Conservation (phyloP, 2,113 vertebrate genomes). For the Cebus imitator region DNA sequence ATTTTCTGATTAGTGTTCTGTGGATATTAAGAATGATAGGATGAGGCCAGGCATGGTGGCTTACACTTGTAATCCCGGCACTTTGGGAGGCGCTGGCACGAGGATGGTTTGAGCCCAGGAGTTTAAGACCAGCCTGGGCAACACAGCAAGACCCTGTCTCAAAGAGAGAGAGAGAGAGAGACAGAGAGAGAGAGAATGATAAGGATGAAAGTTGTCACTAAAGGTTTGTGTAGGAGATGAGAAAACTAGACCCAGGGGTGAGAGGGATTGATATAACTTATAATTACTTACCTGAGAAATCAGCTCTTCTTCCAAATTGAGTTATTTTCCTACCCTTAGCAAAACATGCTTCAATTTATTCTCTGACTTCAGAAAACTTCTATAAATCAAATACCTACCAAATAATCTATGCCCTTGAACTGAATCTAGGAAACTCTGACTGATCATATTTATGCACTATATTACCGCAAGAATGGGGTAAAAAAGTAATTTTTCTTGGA, state of each 20-base stretch:
- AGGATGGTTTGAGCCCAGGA: background rate
- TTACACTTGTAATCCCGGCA: background rate
- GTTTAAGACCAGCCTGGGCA: background rate
- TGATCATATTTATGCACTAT: background rate
- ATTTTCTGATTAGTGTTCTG: background rate
- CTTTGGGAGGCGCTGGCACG: background rate
- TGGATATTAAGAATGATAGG: background rate
- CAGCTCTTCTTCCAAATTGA: conserved; percentile 39
- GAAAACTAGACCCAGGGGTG: background rate
- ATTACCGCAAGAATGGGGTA: background rate
- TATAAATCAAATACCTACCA: conserved; percentile 28
- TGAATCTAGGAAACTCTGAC: conserved; percentile 24
- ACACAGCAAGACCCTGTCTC: background rate
- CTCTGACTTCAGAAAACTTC: background rate
- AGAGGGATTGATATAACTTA: background rate
- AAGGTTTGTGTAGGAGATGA: background rate
- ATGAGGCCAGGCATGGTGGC: background rate
- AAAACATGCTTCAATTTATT: conserved; percentile 2
- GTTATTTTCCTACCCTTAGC: conserved; percentile 49
- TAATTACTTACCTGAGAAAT: conserved; percentile 30
- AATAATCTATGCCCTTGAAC: conserved; percentile 33
- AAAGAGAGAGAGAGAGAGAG: no score
- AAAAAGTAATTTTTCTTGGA: background rate
- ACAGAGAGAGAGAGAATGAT: background rate
- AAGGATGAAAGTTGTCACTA: background rate